Percentiles rank a stretch among this genome's conserved stretches.
Conservation (phyloP, 2,888 invertebrate species). For the Drosophila tripunctata region DNA sequence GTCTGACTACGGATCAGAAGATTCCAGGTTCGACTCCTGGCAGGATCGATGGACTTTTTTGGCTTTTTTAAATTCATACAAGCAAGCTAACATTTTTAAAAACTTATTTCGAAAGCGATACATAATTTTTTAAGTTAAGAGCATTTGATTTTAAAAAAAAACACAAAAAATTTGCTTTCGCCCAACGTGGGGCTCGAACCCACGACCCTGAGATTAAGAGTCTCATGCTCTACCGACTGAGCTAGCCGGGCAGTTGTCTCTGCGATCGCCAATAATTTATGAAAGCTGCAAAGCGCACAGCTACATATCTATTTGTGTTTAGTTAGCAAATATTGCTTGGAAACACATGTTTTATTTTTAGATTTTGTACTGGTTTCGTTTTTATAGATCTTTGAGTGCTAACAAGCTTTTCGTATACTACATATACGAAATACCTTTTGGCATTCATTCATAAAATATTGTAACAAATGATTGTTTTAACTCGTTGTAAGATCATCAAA, state of each 20-base stretch:
- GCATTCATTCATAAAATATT: conserved; percentile 44
- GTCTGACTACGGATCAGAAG: conserved; percentile 84
- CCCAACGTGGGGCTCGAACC: conserved; percentile 85
- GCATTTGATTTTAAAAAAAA: background rate
- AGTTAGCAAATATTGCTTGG: too few species aligned
- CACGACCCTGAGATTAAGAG: conserved; percentile 85
- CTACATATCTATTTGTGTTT: background rate
- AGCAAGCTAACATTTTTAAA: background rate
- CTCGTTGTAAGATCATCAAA: conserved; percentile 27
- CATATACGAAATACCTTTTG: conserved; percentile 2
- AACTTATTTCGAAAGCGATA: background rate
- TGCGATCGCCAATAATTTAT: conserved; percentile 6
- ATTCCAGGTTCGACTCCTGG: conserved; percentile 84
- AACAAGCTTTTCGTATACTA: background rate
- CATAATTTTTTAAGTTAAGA: too few species aligned
- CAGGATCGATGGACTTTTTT: conserved; percentile 72
- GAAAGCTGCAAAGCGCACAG: background rate
- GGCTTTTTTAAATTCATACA: background rate
- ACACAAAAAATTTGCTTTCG: conserved; percentile 50
- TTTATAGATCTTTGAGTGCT: background rate
- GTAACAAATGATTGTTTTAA: conserved; percentile 36
- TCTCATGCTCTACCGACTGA: conserved; percentile 85
- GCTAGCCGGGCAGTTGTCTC: conserved; percentile 82
- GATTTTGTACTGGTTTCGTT: background rate
- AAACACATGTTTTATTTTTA: conserved; percentile 9